A percentile compares a stretch with the other conserved stretches of the same genome.
Conservation (phyloP, 2,888 invertebrate species). For the Acleris laterana region DNA sequence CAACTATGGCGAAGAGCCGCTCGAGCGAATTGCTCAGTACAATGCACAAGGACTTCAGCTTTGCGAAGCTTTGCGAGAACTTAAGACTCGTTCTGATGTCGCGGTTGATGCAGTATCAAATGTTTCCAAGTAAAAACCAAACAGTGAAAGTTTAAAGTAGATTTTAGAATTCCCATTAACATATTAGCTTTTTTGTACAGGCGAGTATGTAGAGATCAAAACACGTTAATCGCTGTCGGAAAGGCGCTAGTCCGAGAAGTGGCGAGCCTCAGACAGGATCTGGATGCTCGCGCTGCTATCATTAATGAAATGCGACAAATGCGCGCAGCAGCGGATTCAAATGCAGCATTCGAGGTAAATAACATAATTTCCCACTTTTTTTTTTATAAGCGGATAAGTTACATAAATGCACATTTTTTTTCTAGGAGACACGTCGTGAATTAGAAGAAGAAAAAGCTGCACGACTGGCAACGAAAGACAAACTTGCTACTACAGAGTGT, state of each 20-base stretch:
- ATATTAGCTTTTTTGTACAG: slow-evolving; percentile 45
- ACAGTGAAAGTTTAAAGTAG: neutral
- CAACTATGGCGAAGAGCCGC: slow-evolving; percentile 51
- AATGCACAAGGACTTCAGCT: slow-evolving; percentile 69
- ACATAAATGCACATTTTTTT: no score
- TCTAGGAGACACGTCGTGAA: slow-evolving; percentile 59
- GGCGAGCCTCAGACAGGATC: slow-evolving; percentile 64
- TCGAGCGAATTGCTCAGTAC: slow-evolving; percentile 63
- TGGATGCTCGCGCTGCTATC: slow-evolving; percentile 53
- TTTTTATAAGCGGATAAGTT: no score
- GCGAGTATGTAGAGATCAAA: slow-evolving; percentile 64
- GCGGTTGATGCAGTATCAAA: slow-evolving; percentile 62
- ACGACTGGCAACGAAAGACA: slow-evolving; percentile 61
- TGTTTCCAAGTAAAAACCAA: slow-evolving; percentile 62
- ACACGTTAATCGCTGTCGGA: slow-evolving; percentile 63
- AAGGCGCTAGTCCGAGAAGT: slow-evolving; percentile 72
- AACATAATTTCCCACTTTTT: neutral
- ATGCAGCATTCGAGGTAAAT: slow-evolving; percentile 58
- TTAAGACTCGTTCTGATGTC: slow-evolving; percentile 62
- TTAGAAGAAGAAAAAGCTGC: slow-evolving; percentile 66
- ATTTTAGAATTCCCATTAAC: neutral
- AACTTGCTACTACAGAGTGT: slow-evolving; percentile 61
- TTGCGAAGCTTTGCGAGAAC: slow-evolving; percentile 64
- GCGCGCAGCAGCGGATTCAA: slow-evolving; percentile 51
- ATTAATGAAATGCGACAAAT: slow-evolving; percentile 54